Evolutionary conservation across 2,113 vertebrate species (phyloP).

Genomic region (Nesogale talazaci): DNA sequence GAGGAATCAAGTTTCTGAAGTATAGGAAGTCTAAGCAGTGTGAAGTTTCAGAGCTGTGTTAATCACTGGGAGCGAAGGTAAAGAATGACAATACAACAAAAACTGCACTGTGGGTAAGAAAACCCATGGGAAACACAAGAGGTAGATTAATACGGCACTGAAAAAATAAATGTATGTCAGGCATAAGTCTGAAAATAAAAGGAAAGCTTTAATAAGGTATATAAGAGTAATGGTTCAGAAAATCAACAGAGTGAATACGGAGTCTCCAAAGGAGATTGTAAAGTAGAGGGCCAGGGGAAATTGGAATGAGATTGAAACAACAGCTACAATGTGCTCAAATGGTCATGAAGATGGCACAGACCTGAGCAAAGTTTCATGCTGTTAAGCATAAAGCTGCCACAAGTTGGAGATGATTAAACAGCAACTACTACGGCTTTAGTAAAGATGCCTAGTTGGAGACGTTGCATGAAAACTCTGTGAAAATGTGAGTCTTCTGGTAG

Average conservation of each 20-base stretch:
- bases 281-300: background rate
- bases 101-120: background rate
- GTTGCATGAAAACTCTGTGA: background rate
- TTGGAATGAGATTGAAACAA: background rate
- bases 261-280: background rate
- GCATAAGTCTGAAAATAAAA: background rate
- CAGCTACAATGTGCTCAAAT: background rate
- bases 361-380: background rate
- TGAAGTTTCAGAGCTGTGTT: background rate
- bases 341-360: background rate
- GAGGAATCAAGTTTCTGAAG: background rate
- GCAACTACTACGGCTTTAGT: background rate
- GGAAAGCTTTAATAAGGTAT: background rate
- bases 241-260: background rate
- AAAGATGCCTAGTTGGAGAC: background rate
- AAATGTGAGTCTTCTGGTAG: background rate
- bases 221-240: background rate
- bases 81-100: background rate
- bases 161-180: background rate
- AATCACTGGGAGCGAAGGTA: background rate
- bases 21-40: background rate
- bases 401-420: background rate
- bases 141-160: background rate
- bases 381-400: background rate
- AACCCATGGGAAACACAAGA: slow-evolving; percentile 10